A percentile compares a stretch with the other conserved stretches of the same genome.
Evolutionary conservation across 2,888 invertebrate species (phyloP).

Genomic region (Galeruca laticollis): DNA sequence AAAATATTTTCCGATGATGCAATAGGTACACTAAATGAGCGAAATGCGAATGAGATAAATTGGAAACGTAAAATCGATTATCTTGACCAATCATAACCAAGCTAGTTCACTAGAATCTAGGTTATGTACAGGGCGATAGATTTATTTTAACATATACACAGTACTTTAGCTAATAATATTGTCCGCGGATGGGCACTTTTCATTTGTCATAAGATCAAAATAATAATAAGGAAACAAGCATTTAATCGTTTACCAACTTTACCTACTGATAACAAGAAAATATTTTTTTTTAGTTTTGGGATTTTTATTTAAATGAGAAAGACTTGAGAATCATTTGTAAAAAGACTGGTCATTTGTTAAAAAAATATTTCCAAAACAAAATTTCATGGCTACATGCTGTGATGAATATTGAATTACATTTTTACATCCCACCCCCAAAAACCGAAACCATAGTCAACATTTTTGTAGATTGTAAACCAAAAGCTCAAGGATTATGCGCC

Average conservation of each 20-base stretch:
- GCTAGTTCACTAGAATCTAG: constrained; percentile 50
- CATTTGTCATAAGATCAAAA: constrained; percentile 47
- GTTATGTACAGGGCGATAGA: constrained; percentile 48
- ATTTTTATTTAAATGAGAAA: too few relatives aligned
- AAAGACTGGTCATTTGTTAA: too few relatives aligned
- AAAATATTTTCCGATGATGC: constrained; percentile 25
- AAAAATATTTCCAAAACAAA: too few relatives aligned
- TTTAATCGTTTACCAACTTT: constrained; percentile 26
- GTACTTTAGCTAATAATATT: constrained; percentile 55
- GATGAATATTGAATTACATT: too few relatives aligned
- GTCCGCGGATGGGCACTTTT: constrained; percentile 63
- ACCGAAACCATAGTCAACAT: too few relatives aligned
- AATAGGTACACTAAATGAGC: background rate
- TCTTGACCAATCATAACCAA: constrained; percentile 40
- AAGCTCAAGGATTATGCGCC: too few relatives aligned
- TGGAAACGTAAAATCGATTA: constrained; percentile 14
- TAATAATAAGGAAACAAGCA: constrained; percentile 55
- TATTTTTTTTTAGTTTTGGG: too few relatives aligned
- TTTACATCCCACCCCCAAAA: too few relatives aligned
- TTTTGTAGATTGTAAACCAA: too few relatives aligned
- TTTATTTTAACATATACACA: constrained; percentile 31
- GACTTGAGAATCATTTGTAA: too few relatives aligned
- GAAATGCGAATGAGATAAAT: constrained; percentile 17
- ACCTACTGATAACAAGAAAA: background rate
- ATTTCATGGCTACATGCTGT: too few relatives aligned